Conservation (phyloP, 2,113 vertebrate genomes). For the Rhombomys opimus region DNA sequence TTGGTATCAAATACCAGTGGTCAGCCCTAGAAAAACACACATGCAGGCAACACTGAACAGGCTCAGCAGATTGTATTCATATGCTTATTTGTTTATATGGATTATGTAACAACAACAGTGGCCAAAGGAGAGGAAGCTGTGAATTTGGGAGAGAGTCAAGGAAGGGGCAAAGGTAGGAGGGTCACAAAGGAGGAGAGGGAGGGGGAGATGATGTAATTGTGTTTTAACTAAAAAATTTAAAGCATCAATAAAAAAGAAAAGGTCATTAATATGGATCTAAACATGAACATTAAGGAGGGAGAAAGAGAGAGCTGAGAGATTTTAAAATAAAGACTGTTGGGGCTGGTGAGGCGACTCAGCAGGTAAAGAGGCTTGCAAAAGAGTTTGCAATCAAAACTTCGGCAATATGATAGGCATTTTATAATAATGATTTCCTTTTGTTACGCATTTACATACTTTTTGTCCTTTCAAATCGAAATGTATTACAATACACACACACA, state of each 20-base stretch:
- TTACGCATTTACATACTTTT: background rate
- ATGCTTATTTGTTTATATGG: background rate
- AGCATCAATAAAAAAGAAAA: background rate
- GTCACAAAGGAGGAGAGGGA: background rate
- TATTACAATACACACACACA: background rate
- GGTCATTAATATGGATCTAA: background rate
- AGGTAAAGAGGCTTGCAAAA: background rate
- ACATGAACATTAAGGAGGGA: background rate
- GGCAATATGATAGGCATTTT: background rate
- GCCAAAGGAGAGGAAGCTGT: background rate
- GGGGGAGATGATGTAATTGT: too few species aligned
- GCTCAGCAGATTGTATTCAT: background rate
- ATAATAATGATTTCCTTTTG: background rate
- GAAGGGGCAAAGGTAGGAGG: background rate
- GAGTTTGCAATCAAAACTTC: background rate
- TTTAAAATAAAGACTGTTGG: background rate
- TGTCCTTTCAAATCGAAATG: conserved; percentile 21
- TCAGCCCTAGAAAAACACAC: background rate
- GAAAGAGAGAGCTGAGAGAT: background rate
- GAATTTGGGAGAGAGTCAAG: background rate
- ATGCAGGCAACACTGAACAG: background rate
- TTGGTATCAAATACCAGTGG: background rate
- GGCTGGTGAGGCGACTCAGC: background rate
- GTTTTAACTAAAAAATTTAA: background rate
- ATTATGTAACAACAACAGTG: background rate